Evolutionary conservation across 2,797 vertebrate species (phyloP).

Genomic region (Valencia hispanica): DNA sequence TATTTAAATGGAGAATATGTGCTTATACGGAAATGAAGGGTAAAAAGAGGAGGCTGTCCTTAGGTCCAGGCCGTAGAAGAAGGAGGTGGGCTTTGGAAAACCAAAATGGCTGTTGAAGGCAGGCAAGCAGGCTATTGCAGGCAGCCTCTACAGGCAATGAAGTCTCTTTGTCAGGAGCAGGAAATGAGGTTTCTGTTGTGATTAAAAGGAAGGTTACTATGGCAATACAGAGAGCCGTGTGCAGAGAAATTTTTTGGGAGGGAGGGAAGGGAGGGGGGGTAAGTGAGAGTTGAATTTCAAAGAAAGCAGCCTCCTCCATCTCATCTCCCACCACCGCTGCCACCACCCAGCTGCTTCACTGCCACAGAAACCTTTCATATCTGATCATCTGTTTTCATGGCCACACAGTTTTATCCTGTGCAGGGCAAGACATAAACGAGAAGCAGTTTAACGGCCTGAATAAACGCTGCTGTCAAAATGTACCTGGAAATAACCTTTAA

Average conservation of each 20-base stretch:
- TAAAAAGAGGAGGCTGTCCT: constrained; percentile 33
- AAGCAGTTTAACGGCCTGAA: constrained; percentile 50
- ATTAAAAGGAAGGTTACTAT: constrained; percentile 83
- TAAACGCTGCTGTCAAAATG: constrained; percentile 26
- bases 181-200: constrained; percentile 83
- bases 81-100: constrained; percentile 59
- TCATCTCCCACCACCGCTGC: constrained; percentile 52
- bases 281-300: constrained; percentile 83
- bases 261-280: constrained; percentile 60
- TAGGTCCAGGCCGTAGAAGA: constrained; percentile 52
- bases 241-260: constrained; percentile 67
- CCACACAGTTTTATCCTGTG: constrained; percentile 62
- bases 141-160: constrained; percentile 74
- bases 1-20: constrained; percentile 64
- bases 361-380: constrained; percentile 70
- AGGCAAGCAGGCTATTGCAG: constrained; percentile 69
- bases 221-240: constrained; percentile 79
- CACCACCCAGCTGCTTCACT: constrained; percentile 59
- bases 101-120: constrained; percentile 64
- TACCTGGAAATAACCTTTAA: background rate
- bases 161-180: constrained; percentile 79
- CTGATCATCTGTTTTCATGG: constrained; percentile 73
- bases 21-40: constrained; percentile 64
- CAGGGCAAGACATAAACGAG: constrained; percentile 29
- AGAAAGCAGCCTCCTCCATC: constrained; percentile 76